phyloP scores from a whole-genome alignment of 2,797 vertebrate genomes.

The Macropus fuliginosus region DNA sequence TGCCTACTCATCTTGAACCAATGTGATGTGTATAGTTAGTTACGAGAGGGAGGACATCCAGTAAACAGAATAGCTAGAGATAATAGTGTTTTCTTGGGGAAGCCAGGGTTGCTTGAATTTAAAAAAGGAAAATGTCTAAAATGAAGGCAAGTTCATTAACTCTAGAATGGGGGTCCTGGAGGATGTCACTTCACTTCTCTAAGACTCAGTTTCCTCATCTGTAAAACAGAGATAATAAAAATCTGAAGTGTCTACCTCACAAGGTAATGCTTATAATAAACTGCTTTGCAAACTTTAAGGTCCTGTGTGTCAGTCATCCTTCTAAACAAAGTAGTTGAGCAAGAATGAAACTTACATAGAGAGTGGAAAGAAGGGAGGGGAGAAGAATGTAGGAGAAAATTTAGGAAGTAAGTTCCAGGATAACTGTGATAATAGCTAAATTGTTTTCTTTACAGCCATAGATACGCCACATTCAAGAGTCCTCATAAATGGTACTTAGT shows the following conservation, averaged over 20 bases:
- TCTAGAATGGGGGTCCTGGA: neutral
- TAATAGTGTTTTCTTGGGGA: neutral
- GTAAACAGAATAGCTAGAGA: neutral
- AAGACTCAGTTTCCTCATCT: neutral
- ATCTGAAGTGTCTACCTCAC: neutral
- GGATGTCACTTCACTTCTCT: neutral
- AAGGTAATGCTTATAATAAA: neutral
- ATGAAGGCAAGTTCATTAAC: neutral
- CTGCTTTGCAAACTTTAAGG: slow-evolving; percentile 42
- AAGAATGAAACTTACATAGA: neutral
- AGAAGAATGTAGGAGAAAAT: neutral
- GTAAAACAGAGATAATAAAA: neutral
- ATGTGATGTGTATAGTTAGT: neutral
- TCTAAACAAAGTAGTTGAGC: neutral
- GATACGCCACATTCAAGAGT: neutral
- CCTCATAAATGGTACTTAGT: neutral
- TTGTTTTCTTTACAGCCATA: neutral
- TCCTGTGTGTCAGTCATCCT: slow-evolving; percentile 50
- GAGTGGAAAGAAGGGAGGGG: neutral
- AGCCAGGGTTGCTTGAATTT: neutral
- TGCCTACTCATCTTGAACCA: neutral
- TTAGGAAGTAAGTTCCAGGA: neutral
- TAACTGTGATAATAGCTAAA: neutral
- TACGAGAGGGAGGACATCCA: neutral
- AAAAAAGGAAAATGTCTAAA: neutral